A percentile compares a stretch with the other conserved stretches of the same genome.
These are phyloP conservation scores for Aspidapion aeneum DNA, from an alignment of 2,888 invertebrate species.

Conservation along the genomic window DNA sequence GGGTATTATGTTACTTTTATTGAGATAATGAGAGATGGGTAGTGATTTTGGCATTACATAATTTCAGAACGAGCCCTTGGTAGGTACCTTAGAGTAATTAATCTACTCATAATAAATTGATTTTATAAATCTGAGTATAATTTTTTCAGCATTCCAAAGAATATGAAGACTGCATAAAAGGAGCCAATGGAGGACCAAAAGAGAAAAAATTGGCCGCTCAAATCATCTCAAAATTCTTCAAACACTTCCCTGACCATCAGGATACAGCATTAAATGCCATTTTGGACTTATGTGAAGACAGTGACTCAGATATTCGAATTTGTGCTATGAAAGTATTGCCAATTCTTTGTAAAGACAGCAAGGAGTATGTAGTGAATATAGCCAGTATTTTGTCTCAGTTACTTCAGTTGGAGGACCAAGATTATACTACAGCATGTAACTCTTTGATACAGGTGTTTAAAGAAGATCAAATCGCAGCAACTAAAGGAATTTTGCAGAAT, in stretches of 20 bases:
- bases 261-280: slow-evolving; percentile 87
- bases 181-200: slow-evolving; percentile 83
- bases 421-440: slow-evolving; percentile 79
- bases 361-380: slow-evolving; percentile 79
- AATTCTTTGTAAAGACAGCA: slow-evolving; percentile 78
- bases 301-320: slow-evolving; percentile 72
- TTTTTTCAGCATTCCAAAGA: slow-evolving; percentile 78
- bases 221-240: slow-evolving; percentile 93
- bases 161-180: slow-evolving; percentile 81
- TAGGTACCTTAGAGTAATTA: too few species aligned
- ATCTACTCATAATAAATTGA: too few species aligned
- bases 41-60: too few species aligned
- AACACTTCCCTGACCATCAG: slow-evolving; percentile 82
- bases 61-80: too few species aligned
- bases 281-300: slow-evolving; percentile 94
- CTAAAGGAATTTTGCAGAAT: slow-evolving; percentile 56
- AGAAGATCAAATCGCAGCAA: slow-evolving; percentile 64
- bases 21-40: too few species aligned
- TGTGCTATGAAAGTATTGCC: slow-evolving; percentile 93
- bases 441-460: slow-evolving; percentile 77
- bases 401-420: slow-evolving; percentile 83
- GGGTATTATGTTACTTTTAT: too few species aligned
- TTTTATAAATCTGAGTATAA: not conserved
- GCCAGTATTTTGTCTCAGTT: slow-evolving; percentile 91
- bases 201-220: slow-evolving; percentile 93